Base-by-base conservation (phyloP, 2,113 vertebrate species). In the Chionomys nivalis region DNA sequence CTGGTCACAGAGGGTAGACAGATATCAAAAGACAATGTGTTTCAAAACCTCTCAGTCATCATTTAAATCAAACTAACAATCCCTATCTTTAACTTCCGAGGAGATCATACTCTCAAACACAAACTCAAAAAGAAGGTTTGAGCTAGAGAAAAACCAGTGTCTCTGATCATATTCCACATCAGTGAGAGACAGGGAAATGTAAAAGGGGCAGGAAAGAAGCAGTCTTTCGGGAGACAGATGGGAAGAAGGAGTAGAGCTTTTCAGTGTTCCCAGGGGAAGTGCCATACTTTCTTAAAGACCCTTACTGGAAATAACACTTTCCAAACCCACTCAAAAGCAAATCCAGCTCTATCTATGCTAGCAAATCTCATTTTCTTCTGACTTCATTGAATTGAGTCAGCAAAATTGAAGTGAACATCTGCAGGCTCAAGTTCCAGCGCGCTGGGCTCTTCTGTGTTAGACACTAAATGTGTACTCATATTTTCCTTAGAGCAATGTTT, bases 151-250 rank as follows among this genome's bases (percentile, higher is more conserved):
- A 87, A 95, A 82, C 44, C 24, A 47, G 5, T 77, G 58, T 91
- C 33, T 95, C 52, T 94, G 63, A 77, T 24, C 42, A 94, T 90
- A 88, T 87, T 86, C 61, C 63, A 93, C 28, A 89, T 13, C 28
- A 90, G 21, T 90, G 72, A 95, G 87, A 16, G 90, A 87, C 76
- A 23, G 42, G 33, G 31, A 96, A 97, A 94, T 36, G 47, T 90
- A 7, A 47, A 70, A 5, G 0, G 5, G 3, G 21, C 0, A 42
- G 58, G n/a, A 2, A 21, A 23, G 9, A 42, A 42, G 31, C 21
- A 75, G 31, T 79, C 75, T 86, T 97, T 7, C 21, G 47, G 75
- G n/a, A 94, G n/a, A 52, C 49, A 10, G 87, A 77, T 33, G 92
- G 17, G 44, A 93, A 91, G 16, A 82, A 92, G 42, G 55, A 95